A percentile compares a stretch with the other conserved stretches of the same genome.
phyloP scores from a whole-genome alignment of 1,140 invertebrate species.

The Elysia chlorotica region DNA sequence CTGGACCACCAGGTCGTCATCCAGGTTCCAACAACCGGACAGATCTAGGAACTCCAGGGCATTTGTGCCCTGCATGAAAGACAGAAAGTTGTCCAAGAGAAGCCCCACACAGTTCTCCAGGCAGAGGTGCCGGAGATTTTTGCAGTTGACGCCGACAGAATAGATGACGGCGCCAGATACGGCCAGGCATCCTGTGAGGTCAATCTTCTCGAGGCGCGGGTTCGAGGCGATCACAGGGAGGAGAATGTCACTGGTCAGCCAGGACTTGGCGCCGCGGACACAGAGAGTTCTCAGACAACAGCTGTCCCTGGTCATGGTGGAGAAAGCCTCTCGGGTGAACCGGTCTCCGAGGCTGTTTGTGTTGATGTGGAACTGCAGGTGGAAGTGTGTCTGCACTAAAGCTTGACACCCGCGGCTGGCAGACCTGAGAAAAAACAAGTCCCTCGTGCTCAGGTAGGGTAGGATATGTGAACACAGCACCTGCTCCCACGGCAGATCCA shows the following conservation, averaged over 20 bases:
- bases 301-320: conserved; percentile 40
- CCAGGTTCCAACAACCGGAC: conserved; percentile 61
- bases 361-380: conserved; percentile 32
- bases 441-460: conserved; percentile 32
- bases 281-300: conserved; percentile 36
- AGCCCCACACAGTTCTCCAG: conserved; percentile 59
- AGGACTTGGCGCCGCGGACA: conserved; percentile 54
- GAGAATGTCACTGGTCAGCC: conserved; percentile 52
- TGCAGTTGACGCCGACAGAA: conserved; percentile 42
- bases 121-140: conserved; percentile 36
- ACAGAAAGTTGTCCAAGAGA: conserved; percentile 44
- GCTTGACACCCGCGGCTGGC: conserved; percentile 32
- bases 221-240: conserved; percentile 48
- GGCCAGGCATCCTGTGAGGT: conserved; percentile 52
- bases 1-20: conserved; percentile 50
- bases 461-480: conserved; percentile 44
- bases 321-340: conserved; percentile 38
- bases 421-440: conserved; percentile 39
- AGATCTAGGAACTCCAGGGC: conserved; percentile 54
- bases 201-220: conserved; percentile 39
- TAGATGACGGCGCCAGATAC: conserved; percentile 48
- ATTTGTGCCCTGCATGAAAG: conserved; percentile 41
- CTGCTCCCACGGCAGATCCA: conserved; percentile 53
- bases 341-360: conserved; percentile 30
- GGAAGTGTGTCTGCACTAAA: conserved; percentile 41